A percentile compares a stretch with the other conserved stretches of the same genome.
Conservation (phyloP, 2,797 vertebrate species). For the Carduelis carduelis region DNA sequence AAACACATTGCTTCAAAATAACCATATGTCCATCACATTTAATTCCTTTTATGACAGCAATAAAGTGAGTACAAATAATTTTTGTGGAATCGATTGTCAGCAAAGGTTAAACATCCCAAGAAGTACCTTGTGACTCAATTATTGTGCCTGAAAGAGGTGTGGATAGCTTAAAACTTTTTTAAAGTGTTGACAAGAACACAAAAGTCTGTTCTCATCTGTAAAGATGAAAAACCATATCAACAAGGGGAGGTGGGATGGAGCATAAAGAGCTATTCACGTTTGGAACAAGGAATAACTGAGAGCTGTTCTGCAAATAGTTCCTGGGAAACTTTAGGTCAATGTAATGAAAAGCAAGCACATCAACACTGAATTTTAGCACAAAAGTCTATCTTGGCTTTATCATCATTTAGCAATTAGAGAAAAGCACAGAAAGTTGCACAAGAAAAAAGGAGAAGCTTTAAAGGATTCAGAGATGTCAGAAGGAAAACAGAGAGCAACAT, state of each 20-base stretch:
- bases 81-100: background rate
- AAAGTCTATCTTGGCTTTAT: background rate
- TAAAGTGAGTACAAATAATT: background rate
- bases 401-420: background rate
- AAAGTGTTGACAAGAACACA: background rate
- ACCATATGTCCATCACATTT: background rate
- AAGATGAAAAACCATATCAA: background rate
- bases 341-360: background rate
- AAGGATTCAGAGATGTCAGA: background rate
- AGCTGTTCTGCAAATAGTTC: background rate
- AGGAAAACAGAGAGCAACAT: background rate
- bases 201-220: background rate
- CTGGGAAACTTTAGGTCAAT: background rate
- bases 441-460: background rate
- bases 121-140: background rate
- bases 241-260: background rate
- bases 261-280: background rate
- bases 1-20: slow-evolving; percentile 19
- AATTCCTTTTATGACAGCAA: background rate
- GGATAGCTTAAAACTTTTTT: background rate
- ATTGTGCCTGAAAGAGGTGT: background rate
- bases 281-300: background rate
- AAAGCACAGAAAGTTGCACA: background rate
- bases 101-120: background rate
- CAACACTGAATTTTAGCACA: background rate